A percentile compares a stretch with the other conserved stretches of the same genome.
phyloP scores from a whole-genome alignment of 2,888 invertebrate genomes.

The Mythimna albipuncta region DNA sequence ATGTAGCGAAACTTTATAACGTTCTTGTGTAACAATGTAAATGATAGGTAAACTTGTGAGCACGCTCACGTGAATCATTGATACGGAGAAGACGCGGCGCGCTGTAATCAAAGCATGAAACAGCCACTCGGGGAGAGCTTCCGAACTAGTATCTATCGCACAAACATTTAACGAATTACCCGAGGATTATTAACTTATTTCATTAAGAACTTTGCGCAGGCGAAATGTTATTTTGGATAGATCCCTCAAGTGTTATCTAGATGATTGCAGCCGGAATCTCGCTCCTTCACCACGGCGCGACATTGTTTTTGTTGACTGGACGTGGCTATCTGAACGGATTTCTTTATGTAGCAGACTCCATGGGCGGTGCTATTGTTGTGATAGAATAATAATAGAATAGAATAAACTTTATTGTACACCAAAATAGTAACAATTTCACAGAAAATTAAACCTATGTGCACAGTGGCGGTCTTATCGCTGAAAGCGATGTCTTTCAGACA shows the following conservation, averaged over 20 bases:
- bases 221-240: slow-evolving; percentile 84
- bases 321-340: slow-evolving; percentile 33
- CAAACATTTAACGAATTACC: slow-evolving; percentile 85
- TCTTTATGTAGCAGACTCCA: slow-evolving; percentile 14
- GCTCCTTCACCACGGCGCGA: slow-evolving; percentile 62
- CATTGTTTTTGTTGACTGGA: slow-evolving; percentile 61
- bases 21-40: slow-evolving; percentile 58
- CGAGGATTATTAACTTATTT: slow-evolving; percentile 87
- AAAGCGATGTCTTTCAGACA: too few species aligned
- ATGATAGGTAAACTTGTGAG: slow-evolving; percentile 62
- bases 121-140: slow-evolving; percentile 69
- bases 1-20: slow-evolving; percentile 52
- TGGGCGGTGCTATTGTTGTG: not conserved
- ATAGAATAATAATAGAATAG: too few species aligned
- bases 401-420: too few species aligned
- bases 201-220: slow-evolving; percentile 84
- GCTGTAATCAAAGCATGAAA: slow-evolving; percentile 69
- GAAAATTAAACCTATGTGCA: too few species aligned
- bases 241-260: slow-evolving; percentile 81
- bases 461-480: too few species aligned
- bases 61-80: slow-evolving; percentile 65
- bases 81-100: slow-evolving; percentile 59
- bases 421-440: too few species aligned
- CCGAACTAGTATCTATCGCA: slow-evolving; percentile 78
- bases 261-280: slow-evolving; percentile 76